phyloP scores from a whole-genome alignment of 1,140 invertebrate genomes.

The Cyrtorhinus lividipennis region DNA sequence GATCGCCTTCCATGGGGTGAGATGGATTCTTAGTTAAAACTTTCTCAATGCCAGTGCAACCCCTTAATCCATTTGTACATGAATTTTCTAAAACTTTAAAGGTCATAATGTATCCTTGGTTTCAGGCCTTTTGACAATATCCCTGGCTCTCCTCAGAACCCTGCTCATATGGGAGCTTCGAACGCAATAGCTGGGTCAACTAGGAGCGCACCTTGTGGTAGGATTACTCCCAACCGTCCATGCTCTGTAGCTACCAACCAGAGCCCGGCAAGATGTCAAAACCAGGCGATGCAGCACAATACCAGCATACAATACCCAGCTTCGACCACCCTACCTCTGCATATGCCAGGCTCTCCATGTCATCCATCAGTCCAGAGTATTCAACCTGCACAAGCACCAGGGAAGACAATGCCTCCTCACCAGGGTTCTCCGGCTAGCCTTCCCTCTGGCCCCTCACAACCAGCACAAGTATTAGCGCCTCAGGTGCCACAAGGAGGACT shows the following conservation, averaged over 20 bases:
- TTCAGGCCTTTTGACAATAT: background rate
- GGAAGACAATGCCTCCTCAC: background rate
- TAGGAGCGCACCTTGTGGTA: slow-evolving; percentile 33
- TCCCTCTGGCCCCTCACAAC: background rate
- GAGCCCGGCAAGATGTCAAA: background rate
- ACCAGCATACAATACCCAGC: background rate
- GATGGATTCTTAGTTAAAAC: slow-evolving; percentile 23
- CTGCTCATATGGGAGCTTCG: background rate
- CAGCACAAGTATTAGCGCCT: background rate
- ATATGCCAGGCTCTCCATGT: background rate
- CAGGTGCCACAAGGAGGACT: background rate
- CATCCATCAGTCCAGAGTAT: background rate
- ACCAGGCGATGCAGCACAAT: background rate
- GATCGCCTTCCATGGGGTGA: background rate
- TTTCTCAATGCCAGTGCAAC: too few relatives aligned
- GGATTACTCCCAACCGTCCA: slow-evolving; percentile 24
- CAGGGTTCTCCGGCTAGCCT: background rate
- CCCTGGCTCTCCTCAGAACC: background rate
- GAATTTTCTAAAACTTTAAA: background rate
- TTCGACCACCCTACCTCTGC: background rate
- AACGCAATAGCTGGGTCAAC: slow-evolving; percentile 23
- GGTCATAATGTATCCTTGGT: background rate
- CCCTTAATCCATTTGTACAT: too few relatives aligned
- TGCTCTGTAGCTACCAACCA: background rate
- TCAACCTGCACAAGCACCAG: background rate